Conservation (phyloP, 2,797 vertebrate species). For the Coregonus sp. region DNA sequence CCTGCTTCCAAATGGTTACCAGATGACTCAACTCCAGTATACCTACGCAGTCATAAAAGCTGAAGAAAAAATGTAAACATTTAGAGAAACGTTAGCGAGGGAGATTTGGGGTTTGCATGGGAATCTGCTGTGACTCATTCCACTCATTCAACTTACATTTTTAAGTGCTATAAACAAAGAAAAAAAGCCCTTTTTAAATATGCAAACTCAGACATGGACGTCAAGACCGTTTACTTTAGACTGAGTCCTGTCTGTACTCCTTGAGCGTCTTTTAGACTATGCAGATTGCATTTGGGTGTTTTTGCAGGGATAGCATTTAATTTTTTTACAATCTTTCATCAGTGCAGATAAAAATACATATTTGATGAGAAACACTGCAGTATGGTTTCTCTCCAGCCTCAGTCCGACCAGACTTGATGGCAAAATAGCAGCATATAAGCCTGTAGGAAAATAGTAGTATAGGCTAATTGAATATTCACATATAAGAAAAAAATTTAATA, state of each 20-base stretch:
- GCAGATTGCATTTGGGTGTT: neutral
- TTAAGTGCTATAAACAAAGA: conserved; percentile 5
- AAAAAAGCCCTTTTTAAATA: neutral
- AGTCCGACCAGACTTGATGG: no score
- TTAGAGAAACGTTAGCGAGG: conserved; percentile 27
- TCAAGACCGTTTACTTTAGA: neutral
- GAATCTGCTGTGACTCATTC: neutral
- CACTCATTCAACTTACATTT: neutral
- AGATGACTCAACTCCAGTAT: conserved; percentile 64
- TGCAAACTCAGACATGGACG: neutral
- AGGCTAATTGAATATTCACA: no score
- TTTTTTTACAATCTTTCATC: no score
- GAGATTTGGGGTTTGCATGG: neutral
- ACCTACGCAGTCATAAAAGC: conserved; percentile 43
- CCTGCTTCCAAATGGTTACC: conserved; percentile 71
- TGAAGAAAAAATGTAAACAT: conserved; percentile 46
- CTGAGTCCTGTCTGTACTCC: no score
- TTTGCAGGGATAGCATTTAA: neutral
- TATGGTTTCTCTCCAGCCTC: no score
- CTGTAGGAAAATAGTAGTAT: no score
- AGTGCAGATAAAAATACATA: neutral
- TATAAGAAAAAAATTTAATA: no score
- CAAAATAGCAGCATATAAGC: no score
- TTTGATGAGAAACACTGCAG: no score
- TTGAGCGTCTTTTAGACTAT: no score